Evolutionary conservation across 1,140 invertebrate genomes (phyloP).

Genomic region (Zaprionus nigranus): DNA sequence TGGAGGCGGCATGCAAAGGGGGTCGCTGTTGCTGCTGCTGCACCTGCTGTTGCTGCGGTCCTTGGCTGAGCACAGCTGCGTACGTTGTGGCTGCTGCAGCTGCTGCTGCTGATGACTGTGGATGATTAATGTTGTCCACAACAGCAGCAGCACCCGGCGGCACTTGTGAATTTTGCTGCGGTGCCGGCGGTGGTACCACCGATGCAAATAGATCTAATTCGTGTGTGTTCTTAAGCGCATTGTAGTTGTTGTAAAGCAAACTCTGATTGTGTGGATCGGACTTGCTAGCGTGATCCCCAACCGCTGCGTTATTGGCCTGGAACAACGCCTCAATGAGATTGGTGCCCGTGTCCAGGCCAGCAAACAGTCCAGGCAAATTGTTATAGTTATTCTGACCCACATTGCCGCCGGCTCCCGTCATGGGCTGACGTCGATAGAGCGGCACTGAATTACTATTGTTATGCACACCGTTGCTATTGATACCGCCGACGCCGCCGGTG

Average conservation of each 20-base stretch:
- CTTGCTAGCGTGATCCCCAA: constrained; percentile 60
- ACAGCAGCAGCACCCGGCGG: constrained; percentile 23
- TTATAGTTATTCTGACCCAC: constrained; percentile 74
- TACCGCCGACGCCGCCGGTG: constrained; percentile 25
- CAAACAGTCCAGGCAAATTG: constrained; percentile 64
- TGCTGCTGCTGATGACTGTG: constrained; percentile 44
- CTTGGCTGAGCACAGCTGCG: constrained; percentile 85
- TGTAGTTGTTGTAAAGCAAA: constrained; percentile 77
- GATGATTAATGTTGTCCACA: constrained; percentile 41
- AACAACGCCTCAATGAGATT: constrained; percentile 77
- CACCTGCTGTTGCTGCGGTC: constrained; percentile 56
- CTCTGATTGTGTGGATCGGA: constrained; percentile 60
- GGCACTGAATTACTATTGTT: constrained; percentile 83
- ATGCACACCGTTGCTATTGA: constrained; percentile 51
- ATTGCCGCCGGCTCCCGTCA: constrained; percentile 62
- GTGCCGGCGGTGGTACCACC: constrained; percentile 27
- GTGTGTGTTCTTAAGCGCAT: constrained; percentile 54
- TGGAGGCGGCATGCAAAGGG: constrained; percentile 39
- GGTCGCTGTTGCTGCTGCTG: constrained; percentile 50
- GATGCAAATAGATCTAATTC: constrained; percentile 74
- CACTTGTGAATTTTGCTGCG: constrained; percentile 15
- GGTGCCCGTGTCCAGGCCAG: constrained; percentile 55
- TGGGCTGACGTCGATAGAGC: constrained; percentile 85
- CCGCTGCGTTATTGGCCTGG: constrained; percentile 67
- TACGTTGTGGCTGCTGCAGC: constrained; percentile 77